Conservation (phyloP, 1,140 invertebrate genomes). For the Matsumurasca onukii region DNA sequence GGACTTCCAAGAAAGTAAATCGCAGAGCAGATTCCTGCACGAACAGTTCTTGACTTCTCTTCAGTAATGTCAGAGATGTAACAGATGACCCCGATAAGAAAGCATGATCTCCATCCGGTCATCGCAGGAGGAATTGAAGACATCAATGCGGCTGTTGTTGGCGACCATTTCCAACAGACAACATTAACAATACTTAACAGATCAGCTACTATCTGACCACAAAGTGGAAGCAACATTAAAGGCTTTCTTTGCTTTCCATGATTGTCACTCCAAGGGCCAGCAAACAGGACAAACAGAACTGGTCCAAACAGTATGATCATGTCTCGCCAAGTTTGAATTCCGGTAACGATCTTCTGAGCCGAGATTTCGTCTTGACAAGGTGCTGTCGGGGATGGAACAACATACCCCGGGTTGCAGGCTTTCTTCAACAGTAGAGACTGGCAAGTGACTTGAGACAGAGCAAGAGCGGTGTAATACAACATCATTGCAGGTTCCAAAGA, state of each 20-base stretch:
- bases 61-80: conserved; percentile 48
- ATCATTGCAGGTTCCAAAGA: conserved; percentile 35
- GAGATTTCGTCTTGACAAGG: conserved; percentile 34
- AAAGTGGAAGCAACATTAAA: conserved; percentile 49
- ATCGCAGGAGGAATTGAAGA: conserved; percentile 46
- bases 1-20: background rate
- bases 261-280: conserved; percentile 42
- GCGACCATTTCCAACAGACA: conserved; percentile 35
- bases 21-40: conserved; percentile 39
- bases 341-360: conserved; percentile 36
- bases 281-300: conserved; percentile 40
- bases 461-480: conserved; percentile 33
- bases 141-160: conserved; percentile 43
- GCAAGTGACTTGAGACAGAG: conserved; percentile 25
- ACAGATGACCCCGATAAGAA: conserved; percentile 49
- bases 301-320: conserved; percentile 39
- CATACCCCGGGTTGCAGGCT: conserved; percentile 23
- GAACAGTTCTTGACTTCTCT: conserved; percentile 43
- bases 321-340: conserved; percentile 41
- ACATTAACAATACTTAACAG: conserved; percentile 29
- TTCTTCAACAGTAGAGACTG: conserved; percentile 34
- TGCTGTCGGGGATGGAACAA: conserved; percentile 5
- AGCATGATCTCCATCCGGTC: conserved; percentile 47
- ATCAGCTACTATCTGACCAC: conserved; percentile 32
- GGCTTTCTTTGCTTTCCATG: conserved; percentile 47